Evolutionary conservation across 2,113 vertebrate genomes (phyloP).

Genomic region (Labeo rohita): DNA sequence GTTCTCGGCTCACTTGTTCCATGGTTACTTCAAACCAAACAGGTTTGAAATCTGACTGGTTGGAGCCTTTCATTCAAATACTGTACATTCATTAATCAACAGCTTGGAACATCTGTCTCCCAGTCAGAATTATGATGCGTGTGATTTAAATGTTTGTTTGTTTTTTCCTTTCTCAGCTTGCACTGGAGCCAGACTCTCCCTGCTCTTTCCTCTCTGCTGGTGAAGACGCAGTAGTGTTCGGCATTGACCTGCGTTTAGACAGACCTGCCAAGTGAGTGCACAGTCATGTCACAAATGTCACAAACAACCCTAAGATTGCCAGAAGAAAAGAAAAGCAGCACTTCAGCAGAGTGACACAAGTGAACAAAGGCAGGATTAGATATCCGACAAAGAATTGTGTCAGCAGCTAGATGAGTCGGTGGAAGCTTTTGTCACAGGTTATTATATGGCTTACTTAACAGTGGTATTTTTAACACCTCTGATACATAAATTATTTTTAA

Average conservation of each 20-base stretch:
- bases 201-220: conserved; percentile 96
- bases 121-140: not conserved
- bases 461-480: not conserved
- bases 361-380: not conserved
- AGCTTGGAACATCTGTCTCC: not conserved
- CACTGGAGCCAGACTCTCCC: conserved; percentile 95
- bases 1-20: not conserved
- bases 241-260: conserved; percentile 91
- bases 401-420: conserved; percentile 14
- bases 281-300: not conserved
- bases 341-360: not conserved
- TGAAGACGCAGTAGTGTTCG: conserved; percentile 94
- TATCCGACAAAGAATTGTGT: not conserved
- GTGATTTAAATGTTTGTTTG: not conserved
- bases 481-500: not conserved
- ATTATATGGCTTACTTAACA: not conserved
- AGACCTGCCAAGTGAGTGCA: conserved; percentile 89
- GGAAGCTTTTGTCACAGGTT: not conserved
- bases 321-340: not conserved
- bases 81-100: not conserved
- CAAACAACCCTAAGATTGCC: not conserved
- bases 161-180: conserved; percentile 76
- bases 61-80: not conserved
- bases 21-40: not conserved
- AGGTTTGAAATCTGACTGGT: not conserved